phyloP scores from a whole-genome alignment of 1,140 invertebrate species.

The Coenobita brevimanus region DNA sequence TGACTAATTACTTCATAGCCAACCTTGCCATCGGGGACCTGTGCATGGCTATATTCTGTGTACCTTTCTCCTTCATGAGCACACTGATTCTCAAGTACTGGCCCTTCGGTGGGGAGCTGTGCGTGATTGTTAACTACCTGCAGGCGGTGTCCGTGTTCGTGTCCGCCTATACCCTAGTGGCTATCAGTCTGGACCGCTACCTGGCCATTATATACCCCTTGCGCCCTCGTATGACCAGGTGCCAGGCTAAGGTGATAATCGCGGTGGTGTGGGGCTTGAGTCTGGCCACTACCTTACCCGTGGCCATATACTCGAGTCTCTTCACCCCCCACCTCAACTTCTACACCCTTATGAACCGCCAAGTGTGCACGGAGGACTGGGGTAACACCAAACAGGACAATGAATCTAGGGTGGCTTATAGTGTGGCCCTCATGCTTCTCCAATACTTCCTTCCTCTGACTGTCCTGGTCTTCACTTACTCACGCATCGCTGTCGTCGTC shows the following conservation, averaged over 20 bases:
- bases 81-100: conserved; percentile 84
- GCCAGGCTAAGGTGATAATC: conserved; percentile 82
- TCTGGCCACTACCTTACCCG: conserved; percentile 85
- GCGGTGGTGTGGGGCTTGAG: conserved; percentile 79
- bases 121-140: conserved; percentile 84
- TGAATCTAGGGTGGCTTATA: conserved; percentile 81
- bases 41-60: conserved; percentile 87
- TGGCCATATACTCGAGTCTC: conserved; percentile 79
- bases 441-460: conserved; percentile 89
- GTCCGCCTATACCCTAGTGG: conserved; percentile 88
- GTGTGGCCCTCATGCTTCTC: conserved; percentile 83
- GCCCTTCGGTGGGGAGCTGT: conserved; percentile 87
- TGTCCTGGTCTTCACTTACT: conserved; percentile 91
- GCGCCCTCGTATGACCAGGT: conserved; percentile 84
- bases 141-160: conserved; percentile 86
- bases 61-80: conserved; percentile 89
- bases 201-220: conserved; percentile 92
- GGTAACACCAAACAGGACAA: conserved; percentile 48
- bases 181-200: conserved; percentile 89
- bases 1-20: conserved; percentile 90
- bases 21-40: conserved; percentile 90
- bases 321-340: conserved; percentile 60
- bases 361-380: conserved; percentile 78
- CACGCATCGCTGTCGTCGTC: conserved; percentile 87
- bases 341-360: conserved; percentile 46